Percentiles rank a stretch among this genome's conserved stretches.
phyloP scores from a whole-genome alignment of 2,113 vertebrate genomes.

The Semicossyphus pulcher region DNA sequence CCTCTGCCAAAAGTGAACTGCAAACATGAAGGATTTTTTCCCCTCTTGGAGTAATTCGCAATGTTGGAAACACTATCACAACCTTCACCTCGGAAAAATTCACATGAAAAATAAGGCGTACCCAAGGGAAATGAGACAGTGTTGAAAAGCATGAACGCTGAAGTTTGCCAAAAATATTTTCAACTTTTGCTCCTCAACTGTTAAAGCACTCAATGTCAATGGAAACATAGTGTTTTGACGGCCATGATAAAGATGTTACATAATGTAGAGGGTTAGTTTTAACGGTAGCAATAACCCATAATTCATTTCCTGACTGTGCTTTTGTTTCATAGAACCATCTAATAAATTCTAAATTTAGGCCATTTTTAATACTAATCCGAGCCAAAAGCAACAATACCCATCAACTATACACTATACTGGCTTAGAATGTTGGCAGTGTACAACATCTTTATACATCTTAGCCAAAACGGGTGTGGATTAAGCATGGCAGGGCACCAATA shows the following conservation, averaged over 20 bases:
- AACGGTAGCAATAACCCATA: conserved; percentile 4
- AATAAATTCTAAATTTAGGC: conserved; percentile 14
- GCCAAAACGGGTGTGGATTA: conserved; percentile 13
- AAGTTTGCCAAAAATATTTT: conserved; percentile 17
- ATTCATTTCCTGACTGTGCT: neutral
- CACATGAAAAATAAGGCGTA: conserved; percentile 25
- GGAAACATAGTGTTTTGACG: neutral
- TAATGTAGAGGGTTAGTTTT: neutral
- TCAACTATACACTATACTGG: conserved; percentile 1
- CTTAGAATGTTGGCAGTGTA: conserved; percentile 3
- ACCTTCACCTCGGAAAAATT: conserved; percentile 27
- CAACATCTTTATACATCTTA: conserved; percentile 8
- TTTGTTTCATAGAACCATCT: conserved; percentile 18
- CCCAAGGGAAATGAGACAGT: conserved; percentile 28
- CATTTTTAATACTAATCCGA: neutral
- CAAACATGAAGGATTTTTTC: neutral
- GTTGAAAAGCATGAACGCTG: conserved; percentile 18
- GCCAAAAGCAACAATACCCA: conserved; percentile 25
- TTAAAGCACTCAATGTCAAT: conserved; percentile 1
- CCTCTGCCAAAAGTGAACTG: conserved; percentile 4
- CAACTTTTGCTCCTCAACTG: neutral
- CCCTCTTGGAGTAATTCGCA: neutral
- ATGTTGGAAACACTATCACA: conserved; percentile 23
- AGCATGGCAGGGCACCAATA: conserved; percentile 19
- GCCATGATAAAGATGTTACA: neutral